A percentile compares a stretch with the other conserved stretches of the same genome.
phyloP scores from a whole-genome alignment of 2,888 invertebrate species.

The Drosophila melanosoma region DNA sequence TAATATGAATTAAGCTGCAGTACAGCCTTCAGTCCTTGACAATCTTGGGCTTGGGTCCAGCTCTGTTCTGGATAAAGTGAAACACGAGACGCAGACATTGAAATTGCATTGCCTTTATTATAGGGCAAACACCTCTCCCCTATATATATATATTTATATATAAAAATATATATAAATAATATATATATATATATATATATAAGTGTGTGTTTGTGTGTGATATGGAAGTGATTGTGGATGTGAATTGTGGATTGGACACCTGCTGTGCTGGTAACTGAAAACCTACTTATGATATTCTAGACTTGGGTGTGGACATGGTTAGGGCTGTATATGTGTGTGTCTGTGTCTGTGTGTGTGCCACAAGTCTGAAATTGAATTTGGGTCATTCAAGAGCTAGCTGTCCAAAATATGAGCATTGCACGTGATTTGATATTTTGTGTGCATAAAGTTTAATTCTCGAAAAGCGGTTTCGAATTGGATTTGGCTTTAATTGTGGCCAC shows the following conservation, averaged over 20 bases:
- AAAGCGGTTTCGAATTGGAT: not conserved
- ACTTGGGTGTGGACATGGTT: slow-evolving; percentile 20
- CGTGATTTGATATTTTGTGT: slow-evolving; percentile 27
- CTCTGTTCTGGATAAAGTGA: slow-evolving; percentile 44
- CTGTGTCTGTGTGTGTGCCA: slow-evolving; percentile 11
- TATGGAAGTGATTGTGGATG: slow-evolving; percentile 14
- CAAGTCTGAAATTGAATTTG: slow-evolving; percentile 72
- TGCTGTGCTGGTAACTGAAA: slow-evolving; percentile 79
- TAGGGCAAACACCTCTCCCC: slow-evolving; percentile 60
- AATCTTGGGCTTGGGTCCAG: slow-evolving; percentile 21
- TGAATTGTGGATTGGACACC: slow-evolving; percentile 51
- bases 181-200: not conserved
- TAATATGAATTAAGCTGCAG: slow-evolving; percentile 20
- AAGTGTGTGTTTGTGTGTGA: not conserved
- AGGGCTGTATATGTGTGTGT: slow-evolving; percentile 1
- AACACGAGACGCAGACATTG: slow-evolving; percentile 76
- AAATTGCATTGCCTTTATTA: slow-evolving; percentile 79
- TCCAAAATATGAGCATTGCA: slow-evolving; percentile 44
- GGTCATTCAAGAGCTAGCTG: slow-evolving; percentile 65
- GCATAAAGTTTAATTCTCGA: not conserved
- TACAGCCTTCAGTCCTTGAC: slow-evolving; percentile 1
- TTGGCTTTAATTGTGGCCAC: slow-evolving; percentile 15
- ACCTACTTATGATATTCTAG: slow-evolving; percentile 72
- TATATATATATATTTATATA: not conserved
- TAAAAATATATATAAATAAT: not conserved